Base-by-base conservation (phyloP, 2,113 vertebrate species). In the Orthochromis malagaraziensis region DNA sequence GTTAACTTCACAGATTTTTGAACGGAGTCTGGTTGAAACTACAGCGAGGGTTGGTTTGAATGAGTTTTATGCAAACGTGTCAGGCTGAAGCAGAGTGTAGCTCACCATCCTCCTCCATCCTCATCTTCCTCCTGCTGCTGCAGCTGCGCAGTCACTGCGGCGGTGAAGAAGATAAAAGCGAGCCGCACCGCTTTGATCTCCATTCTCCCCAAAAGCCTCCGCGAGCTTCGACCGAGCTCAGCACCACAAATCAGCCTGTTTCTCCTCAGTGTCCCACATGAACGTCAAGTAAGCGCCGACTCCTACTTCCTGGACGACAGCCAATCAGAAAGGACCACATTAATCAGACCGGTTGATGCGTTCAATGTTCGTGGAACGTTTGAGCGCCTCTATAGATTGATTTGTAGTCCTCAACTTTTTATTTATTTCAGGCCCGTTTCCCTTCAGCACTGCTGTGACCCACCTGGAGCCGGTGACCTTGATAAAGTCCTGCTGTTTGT, bases 31-130 rank as follows among this genome's bases (percentile, higher is more conserved):
- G 31, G 17, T n/a, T 65, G 31, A 65, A 35, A 35, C 31, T n/a
- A 2, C 31, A 7, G 60, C 17, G 60, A 65, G 17, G 60, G 31
- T 63, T n/a, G 33, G 57, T 35, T 38, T n/a, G 9, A 65, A 35
- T 35, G 17, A 35, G 60, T n/a, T 35, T 65, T 12, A 12, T n/a
- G 31, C 63, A 70, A 40, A 70, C 35, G 63, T 70, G 11, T 68
- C 63, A 14, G 19, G 11, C 35, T 55, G 9, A 38, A 14, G 16
- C 81, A 53, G 58, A 49, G 10, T 6, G 35, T 79, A 29, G 87
- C 92, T 91, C 90, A 94, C 94, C 94, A 95, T 33, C 92, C 92
- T 54, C 91, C 93, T 24, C 65, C 89, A 49, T 87, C 91, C 2
- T 29, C 85, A 24, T 45, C 40, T 0, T 45, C 68, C 38, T 45